phyloP scores from a whole-genome alignment of 1,140 invertebrate species.

The Drosophila fuyamai region DNA sequence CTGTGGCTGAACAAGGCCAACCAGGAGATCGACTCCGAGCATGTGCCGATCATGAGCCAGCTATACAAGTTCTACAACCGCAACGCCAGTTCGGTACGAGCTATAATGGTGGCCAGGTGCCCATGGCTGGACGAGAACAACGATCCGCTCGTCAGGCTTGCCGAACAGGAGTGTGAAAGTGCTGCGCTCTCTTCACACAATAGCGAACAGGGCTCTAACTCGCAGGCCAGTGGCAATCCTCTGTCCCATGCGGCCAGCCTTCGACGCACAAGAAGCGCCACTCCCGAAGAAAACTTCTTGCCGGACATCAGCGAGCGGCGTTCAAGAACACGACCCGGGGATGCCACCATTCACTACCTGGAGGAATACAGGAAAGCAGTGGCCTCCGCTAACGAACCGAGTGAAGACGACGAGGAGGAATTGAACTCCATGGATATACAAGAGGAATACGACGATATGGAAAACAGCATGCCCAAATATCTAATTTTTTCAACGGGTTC shows the following conservation, averaged over 20 bases:
- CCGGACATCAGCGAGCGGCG: slow-evolving; percentile 64
- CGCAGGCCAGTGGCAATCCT: slow-evolving; percentile 57
- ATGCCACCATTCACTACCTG: slow-evolving; percentile 72
- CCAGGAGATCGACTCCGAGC: slow-evolving; percentile 92
- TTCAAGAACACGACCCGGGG: slow-evolving; percentile 43
- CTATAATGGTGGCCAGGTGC: slow-evolving; percentile 84
- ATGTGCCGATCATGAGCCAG: slow-evolving; percentile 92
- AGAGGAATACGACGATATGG: slow-evolving; percentile 85
- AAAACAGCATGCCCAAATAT: slow-evolving; percentile 87
- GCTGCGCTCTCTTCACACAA: neutral
- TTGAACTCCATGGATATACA: slow-evolving; percentile 53
- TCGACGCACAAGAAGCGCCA: slow-evolving; percentile 50
- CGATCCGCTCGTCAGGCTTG: slow-evolving; percentile 54
- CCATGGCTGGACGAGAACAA: slow-evolving; percentile 80
- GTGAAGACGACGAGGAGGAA: slow-evolving; percentile 65
- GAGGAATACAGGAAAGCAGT: slow-evolving; percentile 69
- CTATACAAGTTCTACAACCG: slow-evolving; percentile 93
- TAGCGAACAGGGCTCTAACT: slow-evolving; percentile 25
- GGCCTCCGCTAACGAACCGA: slow-evolving; percentile 18
- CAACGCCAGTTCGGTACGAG: slow-evolving; percentile 89
- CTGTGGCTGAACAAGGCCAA: slow-evolving; percentile 94
- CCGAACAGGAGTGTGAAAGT: neutral
- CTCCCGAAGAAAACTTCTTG: slow-evolving; percentile 66
- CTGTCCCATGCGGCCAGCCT: slow-evolving; percentile 66
- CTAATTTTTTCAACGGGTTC: slow-evolving; percentile 94